Conservation (phyloP, 2,888 invertebrate species). For the Meteorus colon region DNA sequence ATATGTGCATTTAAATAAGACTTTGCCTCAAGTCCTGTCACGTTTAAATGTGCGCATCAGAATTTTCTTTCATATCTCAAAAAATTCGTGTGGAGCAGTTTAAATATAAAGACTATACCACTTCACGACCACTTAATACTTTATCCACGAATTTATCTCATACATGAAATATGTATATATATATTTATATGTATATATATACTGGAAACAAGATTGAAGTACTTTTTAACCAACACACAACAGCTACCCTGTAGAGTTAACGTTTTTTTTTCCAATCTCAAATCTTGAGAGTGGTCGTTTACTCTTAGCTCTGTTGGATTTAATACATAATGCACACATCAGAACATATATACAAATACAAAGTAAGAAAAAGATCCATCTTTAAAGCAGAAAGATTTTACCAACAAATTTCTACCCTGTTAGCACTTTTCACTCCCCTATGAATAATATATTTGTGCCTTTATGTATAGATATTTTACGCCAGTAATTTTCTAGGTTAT, state of each 20-base stretch:
- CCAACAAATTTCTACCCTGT: constrained; percentile 2
- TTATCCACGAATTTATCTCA: not conserved
- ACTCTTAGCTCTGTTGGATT: not conserved
- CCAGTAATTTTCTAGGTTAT: not conserved
- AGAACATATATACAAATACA: not conserved
- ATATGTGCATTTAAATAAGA: not conserved
- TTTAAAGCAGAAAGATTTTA: not conserved
- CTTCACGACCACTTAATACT: not conserved
- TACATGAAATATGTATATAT: not conserved
- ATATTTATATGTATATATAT: not conserved
- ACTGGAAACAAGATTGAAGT: constrained; percentile 10
- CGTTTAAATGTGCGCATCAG: not conserved
- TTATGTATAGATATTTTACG: not conserved
- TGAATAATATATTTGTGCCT: constrained; percentile 1
- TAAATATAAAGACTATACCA: not conserved
- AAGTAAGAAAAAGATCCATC: not conserved
- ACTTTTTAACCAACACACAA: constrained; percentile 6
- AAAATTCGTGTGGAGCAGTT: not conserved
- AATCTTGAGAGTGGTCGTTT: constrained; percentile 20
- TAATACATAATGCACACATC: not conserved
- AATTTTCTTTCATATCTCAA: not conserved
- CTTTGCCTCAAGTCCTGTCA: not conserved
- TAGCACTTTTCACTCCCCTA: not conserved
- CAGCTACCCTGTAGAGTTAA: constrained; percentile 24
- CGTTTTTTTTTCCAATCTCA: constrained; percentile 18